Evolutionary conservation across 2,888 invertebrate genomes (phyloP).

Genomic region (Idaea aversata): DNA sequence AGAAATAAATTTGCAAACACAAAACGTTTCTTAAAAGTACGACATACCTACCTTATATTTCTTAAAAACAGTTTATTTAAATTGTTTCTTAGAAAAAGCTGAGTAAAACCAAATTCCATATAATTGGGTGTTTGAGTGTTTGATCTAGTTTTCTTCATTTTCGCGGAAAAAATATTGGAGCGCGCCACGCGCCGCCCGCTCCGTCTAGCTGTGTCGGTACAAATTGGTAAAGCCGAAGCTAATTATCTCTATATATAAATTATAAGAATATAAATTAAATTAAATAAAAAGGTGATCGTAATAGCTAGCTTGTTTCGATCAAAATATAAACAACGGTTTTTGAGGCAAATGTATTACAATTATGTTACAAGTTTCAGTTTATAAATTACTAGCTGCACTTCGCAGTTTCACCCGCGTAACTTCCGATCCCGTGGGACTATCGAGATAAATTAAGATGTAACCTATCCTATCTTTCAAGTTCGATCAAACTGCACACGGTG

Average conservation of each 20-base stretch:
- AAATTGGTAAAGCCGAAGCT: constrained; percentile 24
- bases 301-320: neutral
- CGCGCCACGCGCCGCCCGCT: neutral
- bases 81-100: neutral
- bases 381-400: no score
- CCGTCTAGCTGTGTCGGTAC: neutral
- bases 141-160: constrained; percentile 22
- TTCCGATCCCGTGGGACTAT: no score
- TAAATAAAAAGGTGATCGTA: constrained; percentile 12
- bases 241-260: no score
- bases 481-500: no score
- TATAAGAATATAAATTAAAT: constrained; percentile 31
- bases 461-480: no score
- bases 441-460: no score
- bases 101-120: constrained; percentile 2
- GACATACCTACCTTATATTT: neutral
- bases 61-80: neutral
- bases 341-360: no score
- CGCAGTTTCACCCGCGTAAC: no score
- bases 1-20: no score
- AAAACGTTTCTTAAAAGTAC: neutral
- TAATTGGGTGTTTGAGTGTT: constrained; percentile 5
- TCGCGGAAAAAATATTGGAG: neutral
- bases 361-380: no score
- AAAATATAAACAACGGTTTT: neutral